phyloP scores from a whole-genome alignment of 2,888 invertebrate genomes.

The Ormyrus rosae region DNA sequence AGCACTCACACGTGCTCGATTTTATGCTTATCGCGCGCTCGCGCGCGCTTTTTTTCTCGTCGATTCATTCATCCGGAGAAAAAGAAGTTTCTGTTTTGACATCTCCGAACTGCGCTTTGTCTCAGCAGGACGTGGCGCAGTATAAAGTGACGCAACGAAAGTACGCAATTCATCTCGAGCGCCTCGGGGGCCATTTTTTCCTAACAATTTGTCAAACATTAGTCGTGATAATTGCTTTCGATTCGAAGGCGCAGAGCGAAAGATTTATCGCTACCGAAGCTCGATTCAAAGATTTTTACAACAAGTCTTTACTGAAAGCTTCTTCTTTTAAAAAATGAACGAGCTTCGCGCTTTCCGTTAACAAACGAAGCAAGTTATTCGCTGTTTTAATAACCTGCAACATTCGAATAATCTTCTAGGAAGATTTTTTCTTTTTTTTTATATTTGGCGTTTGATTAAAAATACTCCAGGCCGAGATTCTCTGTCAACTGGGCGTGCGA shows the following conservation, averaged over 20 bases:
- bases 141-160: slow-evolving; percentile 27
- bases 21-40: slow-evolving; percentile 21
- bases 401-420: no score
- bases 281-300: no score
- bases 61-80: slow-evolving; percentile 40
- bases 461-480: slow-evolving; percentile 41
- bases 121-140: slow-evolving; percentile 1
- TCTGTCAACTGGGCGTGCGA: slow-evolving; percentile 43
- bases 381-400: no score
- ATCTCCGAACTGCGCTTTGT: slow-evolving; percentile 35
- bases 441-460: slow-evolving; percentile 42
- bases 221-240: slow-evolving; percentile 10
- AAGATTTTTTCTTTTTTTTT: no score
- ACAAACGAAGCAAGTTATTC: no score
- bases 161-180: slow-evolving; percentile 27
- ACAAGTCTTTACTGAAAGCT: no score
- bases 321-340: no score
- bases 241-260: background rate
- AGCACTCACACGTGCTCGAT: slow-evolving; percentile 14
- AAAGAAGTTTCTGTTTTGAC: slow-evolving; percentile 43
- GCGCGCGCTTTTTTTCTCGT: slow-evolving; percentile 1
- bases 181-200: background rate
- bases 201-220: slow-evolving; percentile 19
- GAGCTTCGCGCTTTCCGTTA: no score
- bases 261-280: background rate